Evolutionary conservation across 2,888 invertebrate species (phyloP).

Genomic region (Lasiommata megera): DNA sequence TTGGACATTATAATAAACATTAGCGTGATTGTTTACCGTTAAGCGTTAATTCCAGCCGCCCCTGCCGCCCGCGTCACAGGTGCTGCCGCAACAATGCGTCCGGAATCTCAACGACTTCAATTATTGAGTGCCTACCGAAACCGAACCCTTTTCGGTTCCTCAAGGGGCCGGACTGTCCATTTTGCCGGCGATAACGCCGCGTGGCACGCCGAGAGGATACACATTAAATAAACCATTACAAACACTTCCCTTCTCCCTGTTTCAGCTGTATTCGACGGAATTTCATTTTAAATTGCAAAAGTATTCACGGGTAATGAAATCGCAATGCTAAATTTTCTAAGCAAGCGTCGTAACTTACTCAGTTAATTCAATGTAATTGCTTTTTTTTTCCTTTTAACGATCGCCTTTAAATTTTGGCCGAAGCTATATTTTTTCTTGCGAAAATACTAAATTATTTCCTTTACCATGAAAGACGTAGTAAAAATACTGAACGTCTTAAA

Average conservation of each 20-base stretch:
- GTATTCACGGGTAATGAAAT: constrained; percentile 30
- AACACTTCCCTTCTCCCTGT: constrained; percentile 48
- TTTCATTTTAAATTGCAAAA: constrained; percentile 47
- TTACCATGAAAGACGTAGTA: background rate
- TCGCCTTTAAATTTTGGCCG: constrained; percentile 5
- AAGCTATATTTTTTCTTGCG: background rate
- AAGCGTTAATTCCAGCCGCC: constrained; percentile 45
- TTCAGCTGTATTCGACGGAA: constrained; percentile 38
- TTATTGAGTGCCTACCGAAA: constrained; percentile 76
- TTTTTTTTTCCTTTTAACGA: constrained; percentile 11
- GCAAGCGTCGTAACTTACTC: constrained; percentile 9
- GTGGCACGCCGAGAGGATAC: constrained; percentile 52
- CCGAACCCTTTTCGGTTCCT: constrained; percentile 71
- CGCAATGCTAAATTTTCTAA: constrained; percentile 22
- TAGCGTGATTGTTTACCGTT: constrained; percentile 74
- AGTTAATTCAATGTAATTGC: constrained; percentile 5
- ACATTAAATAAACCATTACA: constrained; percentile 63
- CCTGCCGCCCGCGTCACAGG: constrained; percentile 46
- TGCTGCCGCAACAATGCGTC: constrained; percentile 70
- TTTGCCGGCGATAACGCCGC: constrained; percentile 67
- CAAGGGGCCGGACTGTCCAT: constrained; percentile 75
- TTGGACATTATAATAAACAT: constrained; percentile 77
- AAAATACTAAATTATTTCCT: background rate
- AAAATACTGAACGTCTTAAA: too few relatives aligned
- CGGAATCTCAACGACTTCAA: constrained; percentile 79